phyloP scores from a whole-genome alignment of 2,888 invertebrate species.

The Caenorhabditis parvicauda region DNA sequence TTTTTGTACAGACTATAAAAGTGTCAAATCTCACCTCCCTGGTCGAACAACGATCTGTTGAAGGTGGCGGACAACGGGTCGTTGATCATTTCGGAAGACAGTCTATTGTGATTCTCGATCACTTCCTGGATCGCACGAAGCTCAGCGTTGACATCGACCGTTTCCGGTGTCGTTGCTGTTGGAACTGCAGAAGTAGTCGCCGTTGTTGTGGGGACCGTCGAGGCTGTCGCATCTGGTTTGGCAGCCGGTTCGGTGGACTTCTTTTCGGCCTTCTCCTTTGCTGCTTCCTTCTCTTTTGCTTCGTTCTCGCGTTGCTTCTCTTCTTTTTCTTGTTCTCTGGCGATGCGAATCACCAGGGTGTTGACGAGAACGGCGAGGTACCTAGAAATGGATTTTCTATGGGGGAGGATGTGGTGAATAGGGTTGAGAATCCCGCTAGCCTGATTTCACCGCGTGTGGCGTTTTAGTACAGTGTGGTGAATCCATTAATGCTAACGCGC shows the following conservation, averaged over 20 bases:
- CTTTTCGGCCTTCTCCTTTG: conserved; percentile 17
- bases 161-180: background rate
- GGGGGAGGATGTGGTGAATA: too few species aligned
- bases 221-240: background rate
- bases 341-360: conserved; percentile 10
- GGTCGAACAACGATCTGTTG: too few species aligned
- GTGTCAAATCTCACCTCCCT: too few species aligned
- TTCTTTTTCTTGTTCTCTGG: conserved; percentile 4
- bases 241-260: background rate
- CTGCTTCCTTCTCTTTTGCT: conserved; percentile 16
- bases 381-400: too few species aligned
- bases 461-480: too few species aligned
- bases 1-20: too few species aligned
- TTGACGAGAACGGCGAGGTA: conserved; percentile 30
- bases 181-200: background rate
- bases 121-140: conserved; percentile 36
- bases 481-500: too few species aligned
- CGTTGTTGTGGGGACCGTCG: background rate
- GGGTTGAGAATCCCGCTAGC: too few species aligned
- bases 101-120: too few species aligned
- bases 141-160: conserved; percentile 23
- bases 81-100: too few species aligned
- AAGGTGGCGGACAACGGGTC: too few species aligned
- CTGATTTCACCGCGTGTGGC: too few species aligned
- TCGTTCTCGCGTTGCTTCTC: conserved; percentile 8